phyloP scores from a whole-genome alignment of 2,797 vertebrate species.

The Sorex maritimensis region DNA sequence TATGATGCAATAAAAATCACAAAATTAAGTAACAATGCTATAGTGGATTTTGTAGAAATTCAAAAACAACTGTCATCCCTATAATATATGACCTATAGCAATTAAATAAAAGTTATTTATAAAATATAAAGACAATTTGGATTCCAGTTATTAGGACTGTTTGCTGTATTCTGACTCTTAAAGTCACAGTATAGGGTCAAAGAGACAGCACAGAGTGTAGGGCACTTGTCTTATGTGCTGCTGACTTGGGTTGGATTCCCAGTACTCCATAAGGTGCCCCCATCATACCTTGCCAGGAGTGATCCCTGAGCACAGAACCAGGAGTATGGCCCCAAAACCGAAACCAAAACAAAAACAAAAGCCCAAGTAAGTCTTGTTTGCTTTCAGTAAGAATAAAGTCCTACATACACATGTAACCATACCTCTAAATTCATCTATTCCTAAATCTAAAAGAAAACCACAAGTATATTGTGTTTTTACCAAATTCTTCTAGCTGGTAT shows the following conservation, averaged over 20 bases:
- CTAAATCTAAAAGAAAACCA: not conserved
- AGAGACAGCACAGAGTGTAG: no score
- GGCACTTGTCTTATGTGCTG: no score
- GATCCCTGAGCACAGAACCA: no score
- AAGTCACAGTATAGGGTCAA: not conserved
- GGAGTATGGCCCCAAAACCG: no score
- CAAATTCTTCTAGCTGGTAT: not conserved
- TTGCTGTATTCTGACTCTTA: not conserved
- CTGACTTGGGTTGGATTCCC: no score
- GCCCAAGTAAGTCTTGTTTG: constrained; percentile 18
- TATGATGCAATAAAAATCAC: not conserved
- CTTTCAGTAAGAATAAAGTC: constrained; percentile 33
- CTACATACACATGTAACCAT: not conserved
- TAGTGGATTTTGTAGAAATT: constrained; percentile 14
- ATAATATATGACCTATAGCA: not conserved
- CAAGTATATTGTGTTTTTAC: not conserved
- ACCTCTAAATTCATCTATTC: not conserved
- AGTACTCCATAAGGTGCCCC: no score
- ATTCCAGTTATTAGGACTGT: not conserved
- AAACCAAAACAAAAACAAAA: not conserved
- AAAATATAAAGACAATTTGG: constrained; percentile 20
- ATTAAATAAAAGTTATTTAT: constrained; percentile 1
- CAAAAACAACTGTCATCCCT: not conserved
- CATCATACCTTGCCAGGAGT: no score
- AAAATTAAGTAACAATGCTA: not conserved